Evolutionary conservation across 2,888 invertebrate species (phyloP).

Genomic region (Sisyra terminalis): DNA sequence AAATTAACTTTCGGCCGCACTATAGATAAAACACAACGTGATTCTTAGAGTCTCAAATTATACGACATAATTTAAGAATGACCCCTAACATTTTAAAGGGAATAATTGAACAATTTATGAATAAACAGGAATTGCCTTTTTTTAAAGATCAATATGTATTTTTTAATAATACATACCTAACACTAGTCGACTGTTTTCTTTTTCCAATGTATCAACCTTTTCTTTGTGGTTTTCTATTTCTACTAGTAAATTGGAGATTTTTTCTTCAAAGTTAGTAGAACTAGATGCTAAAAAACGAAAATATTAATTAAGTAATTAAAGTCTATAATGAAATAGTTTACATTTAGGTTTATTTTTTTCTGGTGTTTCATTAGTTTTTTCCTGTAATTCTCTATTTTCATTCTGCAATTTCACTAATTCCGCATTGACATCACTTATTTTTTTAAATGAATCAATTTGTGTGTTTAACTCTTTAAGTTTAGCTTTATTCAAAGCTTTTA

Average conservation of each 20-base stretch:
- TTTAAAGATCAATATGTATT: too few relatives aligned
- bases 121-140: too few relatives aligned
- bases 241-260: neutral
- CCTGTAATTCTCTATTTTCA: slow-evolving; percentile 44
- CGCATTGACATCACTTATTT: slow-evolving; percentile 48
- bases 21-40: too few relatives aligned
- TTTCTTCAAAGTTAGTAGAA: neutral
- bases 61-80: too few relatives aligned
- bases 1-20: too few relatives aligned
- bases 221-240: neutral
- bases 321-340: too few relatives aligned
- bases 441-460: slow-evolving; percentile 47
- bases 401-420: slow-evolving; percentile 46
- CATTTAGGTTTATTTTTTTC: too few relatives aligned
- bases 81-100: too few relatives aligned
- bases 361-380: slow-evolving; percentile 62
- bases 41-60: too few relatives aligned
- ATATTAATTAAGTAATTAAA: neutral
- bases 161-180: neutral
- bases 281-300: slow-evolving; percentile 3
- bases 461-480: slow-evolving; percentile 64
- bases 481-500: slow-evolving; percentile 51
- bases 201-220: neutral
- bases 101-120: too few relatives aligned
- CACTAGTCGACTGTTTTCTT: neutral